These are phyloP conservation scores for Crepidodera aurea DNA, from an alignment of 2,888 invertebrate genomes.

Conservation along the genomic window DNA sequence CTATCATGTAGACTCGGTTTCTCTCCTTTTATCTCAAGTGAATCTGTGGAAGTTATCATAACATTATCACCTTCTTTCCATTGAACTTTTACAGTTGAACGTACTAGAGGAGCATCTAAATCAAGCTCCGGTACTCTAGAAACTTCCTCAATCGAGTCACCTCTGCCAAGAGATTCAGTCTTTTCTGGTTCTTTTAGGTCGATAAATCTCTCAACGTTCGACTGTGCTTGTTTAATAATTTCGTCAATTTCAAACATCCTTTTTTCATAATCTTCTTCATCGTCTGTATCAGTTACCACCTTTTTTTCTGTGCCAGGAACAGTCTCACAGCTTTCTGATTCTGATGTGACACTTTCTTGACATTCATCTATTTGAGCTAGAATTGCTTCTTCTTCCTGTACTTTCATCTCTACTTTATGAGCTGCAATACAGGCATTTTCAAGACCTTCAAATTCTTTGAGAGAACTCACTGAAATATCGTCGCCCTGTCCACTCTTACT, in stretches of 20 bases:
- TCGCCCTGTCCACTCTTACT: conserved; percentile 82
- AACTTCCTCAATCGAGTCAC: conserved; percentile 65
- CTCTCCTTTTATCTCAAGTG: conserved; percentile 65
- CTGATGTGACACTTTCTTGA: conserved; percentile 65
- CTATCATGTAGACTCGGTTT: conserved; percentile 68
- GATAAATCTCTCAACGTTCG: conserved; percentile 71
- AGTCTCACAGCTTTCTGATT: conserved; percentile 69
- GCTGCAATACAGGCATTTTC: conserved; percentile 89
- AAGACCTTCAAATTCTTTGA: conserved; percentile 92
- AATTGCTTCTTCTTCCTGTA: conserved; percentile 85
- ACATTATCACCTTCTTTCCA: conserved; percentile 61
- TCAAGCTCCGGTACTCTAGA: conserved; percentile 65
- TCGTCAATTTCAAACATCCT: conserved; percentile 75
- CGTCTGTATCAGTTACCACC: conserved; percentile 65
- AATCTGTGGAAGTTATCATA: conserved; percentile 71
- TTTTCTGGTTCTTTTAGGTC: conserved; percentile 67
- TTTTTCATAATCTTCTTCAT: conserved; percentile 70
- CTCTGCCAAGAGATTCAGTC: conserved; percentile 64
- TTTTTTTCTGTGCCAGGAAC: conserved; percentile 69
- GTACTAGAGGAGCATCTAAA: conserved; percentile 59
- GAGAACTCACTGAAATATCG: conserved; percentile 84
- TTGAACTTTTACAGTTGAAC: conserved; percentile 60
- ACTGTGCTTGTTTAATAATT: conserved; percentile 72
- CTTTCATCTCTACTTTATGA: conserved; percentile 81
- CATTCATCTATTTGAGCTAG: conserved; percentile 67